Base-by-base conservation (phyloP, 2,797 vertebrate species). In the Carapus acus region DNA sequence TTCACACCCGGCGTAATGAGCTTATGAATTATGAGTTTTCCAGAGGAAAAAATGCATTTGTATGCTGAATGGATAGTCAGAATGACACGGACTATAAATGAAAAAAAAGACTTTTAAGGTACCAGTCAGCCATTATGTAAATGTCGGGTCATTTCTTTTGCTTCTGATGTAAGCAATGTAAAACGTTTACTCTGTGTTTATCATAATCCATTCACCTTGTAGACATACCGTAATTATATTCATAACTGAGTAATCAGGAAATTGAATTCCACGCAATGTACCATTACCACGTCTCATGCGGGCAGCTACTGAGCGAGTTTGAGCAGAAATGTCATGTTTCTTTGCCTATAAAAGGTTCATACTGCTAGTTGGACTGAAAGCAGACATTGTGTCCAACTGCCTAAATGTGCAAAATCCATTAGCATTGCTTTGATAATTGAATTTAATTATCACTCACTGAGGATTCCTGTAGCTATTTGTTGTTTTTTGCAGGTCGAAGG, bases 21-120 rank as follows among this genome's bases (percentile, higher is more conserved):
- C 82, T 87, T 84, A 85, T 82, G 72, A 87, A 85, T 87, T 79
- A 84, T 84, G 79, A 85, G 77, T 80, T 83, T 85, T 86, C 74
- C 24, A 36, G 67, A 58, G 65, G 71, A 83, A 83, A 79, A 77
- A 76, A 69, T 81, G 74, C 80, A 86, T 80, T 85, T 85, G 79
- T 75, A 74, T 69, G 76, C 71, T 58, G 67, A 77, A 67, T 47
- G 62, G 76, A 69, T 70, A 54, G 73, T 44, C 37, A 2, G 43
- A 80, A 80, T 80, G 79, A 81, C 82, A 81, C 72, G 62, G 16
- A 13, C 73, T 78, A 71, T 80, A 78, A 82, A 83, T 71, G 70
- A 76, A 72, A 69, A 67, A 76, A 76, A 77, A 13, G 42, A 73
- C 68, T 73, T 2, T 9, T 20, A 19, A 55, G 47, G 73, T 76